Evolutionary conservation across 2,797 vertebrate genomes (phyloP).

Genomic region (Mycteria americana): DNA sequence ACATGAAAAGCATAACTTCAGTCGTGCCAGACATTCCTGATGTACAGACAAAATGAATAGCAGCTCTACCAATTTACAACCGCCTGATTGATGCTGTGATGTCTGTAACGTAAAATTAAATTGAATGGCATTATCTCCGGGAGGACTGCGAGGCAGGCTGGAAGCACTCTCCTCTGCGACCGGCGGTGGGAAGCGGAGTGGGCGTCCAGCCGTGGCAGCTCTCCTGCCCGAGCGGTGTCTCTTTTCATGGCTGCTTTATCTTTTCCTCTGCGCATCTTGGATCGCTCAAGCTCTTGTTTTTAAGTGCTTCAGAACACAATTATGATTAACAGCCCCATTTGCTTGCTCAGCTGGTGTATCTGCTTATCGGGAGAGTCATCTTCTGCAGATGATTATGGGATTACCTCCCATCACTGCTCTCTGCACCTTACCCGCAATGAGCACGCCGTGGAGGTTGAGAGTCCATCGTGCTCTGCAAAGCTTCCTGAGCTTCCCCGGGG

Average conservation of each 20-base stretch:
- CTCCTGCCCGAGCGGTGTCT: accelerated
- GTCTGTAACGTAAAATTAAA: background rate
- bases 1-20: background rate
- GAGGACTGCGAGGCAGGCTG: background rate
- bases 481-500: background rate
- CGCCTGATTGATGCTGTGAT: background rate
- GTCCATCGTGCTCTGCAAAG: accelerated
- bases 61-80: background rate
- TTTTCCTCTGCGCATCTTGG: background rate
- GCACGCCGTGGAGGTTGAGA: background rate
- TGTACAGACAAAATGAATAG: background rate
- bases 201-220: background rate
- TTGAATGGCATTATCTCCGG: background rate
- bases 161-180: background rate
- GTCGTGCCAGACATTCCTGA: background rate
- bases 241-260: background rate
- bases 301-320: background rate
- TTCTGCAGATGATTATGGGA: background rate
- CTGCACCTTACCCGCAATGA: background rate
- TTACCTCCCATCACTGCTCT: background rate
- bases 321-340: background rate
- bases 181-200: background rate
- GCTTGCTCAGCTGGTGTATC: background rate
- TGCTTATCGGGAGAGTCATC: background rate
- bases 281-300: background rate